Evolutionary conservation across 2,888 invertebrate genomes (phyloP), one percentile per base, ranked within the genome.

Genomic region (Bembecia ichneumoniformis): DNA sequence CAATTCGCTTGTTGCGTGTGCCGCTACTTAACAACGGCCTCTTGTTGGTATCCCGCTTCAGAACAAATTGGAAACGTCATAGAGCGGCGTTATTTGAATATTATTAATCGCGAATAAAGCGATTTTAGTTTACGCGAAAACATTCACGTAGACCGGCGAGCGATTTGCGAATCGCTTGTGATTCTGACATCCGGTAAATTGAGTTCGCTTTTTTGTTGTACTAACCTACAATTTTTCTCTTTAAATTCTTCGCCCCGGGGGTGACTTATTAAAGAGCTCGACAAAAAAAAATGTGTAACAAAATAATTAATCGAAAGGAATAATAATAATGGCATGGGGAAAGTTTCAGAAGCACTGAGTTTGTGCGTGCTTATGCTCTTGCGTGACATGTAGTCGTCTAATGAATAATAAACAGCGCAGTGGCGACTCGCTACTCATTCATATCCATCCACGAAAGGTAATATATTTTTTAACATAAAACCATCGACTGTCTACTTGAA

Each of bases 321-420:
- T 61, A 44, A 63, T 62, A 61, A 64, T 62, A 68, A 61, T 62
- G 54, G 62, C 63, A 58, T 58, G 59, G 67, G 67, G 61, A 72
- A 80, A 77, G 77, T 78, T 82, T 77, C 70, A 77, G 81, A 76
- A 77, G 70, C 77, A 67, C 69, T 68, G 78, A 67, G 71, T 68
- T 69, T 71, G 80, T 79, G 82, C 82, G 83, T 82, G 82, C 78
- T 68, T 67, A 63, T 64, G 69, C 70, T 71, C 68, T 82, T 76
- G 83, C 84, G 83, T 84, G 84, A 82, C 80, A 74, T 74, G 77
- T 74, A 72, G 70, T 74, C 82, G 76, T 78, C 81, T 82, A 80
- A 83, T 83, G 83, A 83, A 83, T 83, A 84, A 84, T 83, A 82
- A 84, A 82, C 82, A 81, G 80, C 71, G 67, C 72, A 63, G 72